Percentiles rank a stretch among this genome's conserved stretches.
Conservation (phyloP, 2,888 invertebrate species). For the Lobophora halterata region DNA sequence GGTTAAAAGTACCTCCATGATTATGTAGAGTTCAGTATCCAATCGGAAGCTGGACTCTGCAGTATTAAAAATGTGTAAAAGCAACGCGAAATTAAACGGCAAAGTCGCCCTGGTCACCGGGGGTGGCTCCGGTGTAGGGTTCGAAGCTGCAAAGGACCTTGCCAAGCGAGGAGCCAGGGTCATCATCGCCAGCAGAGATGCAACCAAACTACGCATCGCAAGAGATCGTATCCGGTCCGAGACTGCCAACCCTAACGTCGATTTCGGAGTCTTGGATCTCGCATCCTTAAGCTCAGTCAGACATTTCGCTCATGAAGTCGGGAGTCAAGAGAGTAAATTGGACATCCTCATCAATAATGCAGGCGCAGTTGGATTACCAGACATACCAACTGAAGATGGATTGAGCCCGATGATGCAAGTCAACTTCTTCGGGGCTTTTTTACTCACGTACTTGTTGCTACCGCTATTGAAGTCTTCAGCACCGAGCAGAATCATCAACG, state of each 20-base stretch:
- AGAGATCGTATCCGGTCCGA: constrained; percentile 84
- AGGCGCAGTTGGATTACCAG: constrained; percentile 65
- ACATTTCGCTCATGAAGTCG: constrained; percentile 82
- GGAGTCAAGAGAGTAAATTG: constrained; percentile 69
- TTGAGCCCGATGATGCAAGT: constrained; percentile 84
- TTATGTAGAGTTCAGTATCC: constrained; percentile 5
- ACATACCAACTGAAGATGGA: constrained; percentile 81
- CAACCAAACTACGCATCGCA: constrained; percentile 83
- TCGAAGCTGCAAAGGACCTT: constrained; percentile 85
- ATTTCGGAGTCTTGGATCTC: constrained; percentile 78
- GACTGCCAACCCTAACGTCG: constrained; percentile 85
- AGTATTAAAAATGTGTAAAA: constrained; percentile 26
- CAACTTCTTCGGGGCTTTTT: constrained; percentile 86
- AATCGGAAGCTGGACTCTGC: constrained; percentile 3
- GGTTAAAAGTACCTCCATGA: not conserved
- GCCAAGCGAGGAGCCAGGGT: constrained; percentile 85
- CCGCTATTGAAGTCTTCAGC: constrained; percentile 74
- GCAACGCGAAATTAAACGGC: constrained; percentile 49
- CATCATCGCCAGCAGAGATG: constrained; percentile 83
- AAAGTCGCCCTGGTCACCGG: constrained; percentile 88
- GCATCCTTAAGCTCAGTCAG: constrained; percentile 74
- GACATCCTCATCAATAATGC: constrained; percentile 85
- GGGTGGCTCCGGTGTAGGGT: constrained; percentile 90
- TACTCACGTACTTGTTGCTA: constrained; percentile 84
- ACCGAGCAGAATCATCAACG: constrained; percentile 82